Conservation (phyloP, 23 tunicate genomes). For the Clavelina lepadiformis region DNA sequence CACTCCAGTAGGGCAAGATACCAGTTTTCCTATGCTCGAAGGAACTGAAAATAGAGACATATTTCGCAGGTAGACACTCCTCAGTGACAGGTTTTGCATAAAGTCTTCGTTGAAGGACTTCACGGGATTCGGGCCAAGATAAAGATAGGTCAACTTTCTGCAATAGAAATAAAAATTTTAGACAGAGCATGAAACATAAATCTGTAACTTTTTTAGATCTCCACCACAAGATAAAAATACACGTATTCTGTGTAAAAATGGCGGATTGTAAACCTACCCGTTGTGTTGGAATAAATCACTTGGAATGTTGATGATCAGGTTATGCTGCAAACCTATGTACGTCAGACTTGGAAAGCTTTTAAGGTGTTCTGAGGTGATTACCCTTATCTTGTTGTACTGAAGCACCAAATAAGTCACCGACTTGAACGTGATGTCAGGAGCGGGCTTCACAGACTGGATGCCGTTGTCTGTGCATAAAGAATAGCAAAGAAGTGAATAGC, state of each 20-base stretch:
- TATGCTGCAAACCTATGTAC: constrained; percentile 11
- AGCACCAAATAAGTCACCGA: constrained; percentile 7
- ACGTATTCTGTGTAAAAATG: no score
- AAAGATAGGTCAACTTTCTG: constrained; percentile 26
- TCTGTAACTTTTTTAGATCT: neutral
- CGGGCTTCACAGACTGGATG: neutral
- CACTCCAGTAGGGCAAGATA: no score
- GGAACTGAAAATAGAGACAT: constrained; percentile 26
- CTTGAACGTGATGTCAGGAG: neutral
- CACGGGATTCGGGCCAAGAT: constrained; percentile 57
- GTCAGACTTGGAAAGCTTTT: constrained; percentile 32
- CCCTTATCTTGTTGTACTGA: constrained; percentile 21
- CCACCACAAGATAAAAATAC: neutral
- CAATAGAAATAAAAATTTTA: neutral
- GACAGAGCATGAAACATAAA: neutral
- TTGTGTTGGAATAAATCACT: constrained; percentile 29
- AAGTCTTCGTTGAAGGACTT: constrained; percentile 19
- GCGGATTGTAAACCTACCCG: constrained; percentile 39
- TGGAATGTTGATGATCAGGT: constrained; percentile 13
- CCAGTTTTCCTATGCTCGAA: neutral
- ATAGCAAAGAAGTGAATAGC: no score
- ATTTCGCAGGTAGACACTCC: constrained; percentile 26
- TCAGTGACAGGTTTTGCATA: constrained; percentile 14
- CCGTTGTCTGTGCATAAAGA: constrained; percentile 36
- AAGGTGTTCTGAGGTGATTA: constrained; percentile 9